Base-by-base conservation (phyloP, 2,888 invertebrate species). In the Nesidiocoris tenuis region DNA sequence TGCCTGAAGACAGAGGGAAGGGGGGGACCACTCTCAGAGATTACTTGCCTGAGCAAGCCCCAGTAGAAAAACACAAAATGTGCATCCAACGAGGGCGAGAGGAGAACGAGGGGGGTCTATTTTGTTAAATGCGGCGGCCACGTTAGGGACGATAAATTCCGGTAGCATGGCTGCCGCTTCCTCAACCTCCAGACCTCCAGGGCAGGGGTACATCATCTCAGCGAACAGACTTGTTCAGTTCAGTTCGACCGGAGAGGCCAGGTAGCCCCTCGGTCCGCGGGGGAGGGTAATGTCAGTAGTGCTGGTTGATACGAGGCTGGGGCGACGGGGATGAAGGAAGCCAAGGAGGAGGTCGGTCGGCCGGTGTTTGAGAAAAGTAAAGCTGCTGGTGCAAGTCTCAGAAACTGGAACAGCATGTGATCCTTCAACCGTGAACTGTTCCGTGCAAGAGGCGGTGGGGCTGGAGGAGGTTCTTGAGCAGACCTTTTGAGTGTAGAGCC, bases 351-450 rank as follows among this genome's bases (percentile, higher is more conserved):
- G 39, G 12, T 39, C 39, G 39, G 39, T 39, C 39, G 12, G 39
- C 39, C 39, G 39, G 39, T 39, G 39, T 39, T 39, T 39, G 39
- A 39, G 39, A 12, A n/a, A 39, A 39, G 39, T 39, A 39, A 12
- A 7, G 39, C 39, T 12, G 39, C 39, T 39, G 39, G 39, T 39
- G 39, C 39, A 39, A 39, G 39, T 39, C 39, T 39, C 39, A 12
- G 39, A 39, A 39, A 39, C 56, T 56, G 67, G n/a, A 67, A 55
- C 67, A 67, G 67, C 67, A 55, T 67, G 67, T 67, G 67, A 67
- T 67, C 67, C 67, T 67, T 67, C 67, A 67, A 54, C 54, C 56
- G 67, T 67, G 23, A 67, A 67, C 67, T 67, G 39, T 39, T 39
- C 39, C 39, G 39, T 39, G 5, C 39, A 12, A 12, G 5, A 39